Conservation (phyloP, 2,113 vertebrate species). For the Cromileptes altivelis region DNA sequence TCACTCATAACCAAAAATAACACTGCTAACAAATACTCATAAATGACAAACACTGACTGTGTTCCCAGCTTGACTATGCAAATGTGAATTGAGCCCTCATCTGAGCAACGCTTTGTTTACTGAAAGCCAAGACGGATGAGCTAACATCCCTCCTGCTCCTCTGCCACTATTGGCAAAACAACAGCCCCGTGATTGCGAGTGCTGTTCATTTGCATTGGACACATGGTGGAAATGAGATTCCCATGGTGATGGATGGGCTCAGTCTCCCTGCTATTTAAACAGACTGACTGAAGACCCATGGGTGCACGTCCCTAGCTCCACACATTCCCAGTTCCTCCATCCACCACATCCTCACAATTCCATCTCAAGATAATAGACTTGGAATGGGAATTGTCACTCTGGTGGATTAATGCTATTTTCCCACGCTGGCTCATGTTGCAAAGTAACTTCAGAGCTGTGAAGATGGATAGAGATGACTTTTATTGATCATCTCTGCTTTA, state of each 20-base stretch:
- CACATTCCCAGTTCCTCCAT: constrained; percentile 10
- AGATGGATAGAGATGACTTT: constrained; percentile 11
- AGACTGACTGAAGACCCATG: constrained; percentile 19
- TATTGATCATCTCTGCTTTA: background rate
- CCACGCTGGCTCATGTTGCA: background rate
- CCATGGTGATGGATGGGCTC: constrained; percentile 59
- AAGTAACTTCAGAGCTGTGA: background rate
- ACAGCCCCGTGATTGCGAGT: constrained; percentile 34
- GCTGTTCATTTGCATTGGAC: constrained; percentile 64
- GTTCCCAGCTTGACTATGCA: constrained; percentile 25
- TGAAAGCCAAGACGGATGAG: constrained; percentile 47
- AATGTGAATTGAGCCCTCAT: constrained; percentile 45
- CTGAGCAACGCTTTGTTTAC: constrained; percentile 26
- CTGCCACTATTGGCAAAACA: constrained; percentile 50
- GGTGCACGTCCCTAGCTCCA: background rate
- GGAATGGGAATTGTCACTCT: constrained; percentile 23
- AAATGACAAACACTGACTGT: constrained; percentile 21
- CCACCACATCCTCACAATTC: constrained; percentile 9
- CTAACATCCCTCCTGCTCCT: constrained; percentile 30
- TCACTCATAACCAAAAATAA: constrained; percentile 6
- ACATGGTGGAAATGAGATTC: constrained; percentile 61
- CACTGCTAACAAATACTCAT: background rate
- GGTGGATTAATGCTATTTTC: constrained; percentile 18
- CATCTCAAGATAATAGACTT: constrained; percentile 9
- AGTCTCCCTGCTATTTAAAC: constrained; percentile 46